phyloP scores from a whole-genome alignment of 2,797 vertebrate genomes.

The Malacoraja senta region DNA sequence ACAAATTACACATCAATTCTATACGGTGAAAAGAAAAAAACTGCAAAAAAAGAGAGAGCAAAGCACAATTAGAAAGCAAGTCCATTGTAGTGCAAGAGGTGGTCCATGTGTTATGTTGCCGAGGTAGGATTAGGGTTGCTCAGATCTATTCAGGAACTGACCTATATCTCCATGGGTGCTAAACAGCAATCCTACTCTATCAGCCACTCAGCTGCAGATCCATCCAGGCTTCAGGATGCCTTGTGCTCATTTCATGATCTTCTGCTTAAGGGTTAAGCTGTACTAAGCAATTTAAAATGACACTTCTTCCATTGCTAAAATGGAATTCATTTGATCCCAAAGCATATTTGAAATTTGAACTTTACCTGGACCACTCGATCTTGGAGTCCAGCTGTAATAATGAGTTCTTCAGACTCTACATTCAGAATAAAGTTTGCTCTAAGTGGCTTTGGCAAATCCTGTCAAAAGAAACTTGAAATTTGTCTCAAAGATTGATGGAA shows the following conservation, averaged over 20 bases:
- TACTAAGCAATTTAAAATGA: neutral
- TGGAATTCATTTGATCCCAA: neutral
- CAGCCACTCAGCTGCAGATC: neutral
- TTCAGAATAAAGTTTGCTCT: constrained; percentile 72
- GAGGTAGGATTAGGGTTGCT: too few relatives aligned
- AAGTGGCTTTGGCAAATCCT: constrained; percentile 69
- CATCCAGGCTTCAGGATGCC: neutral
- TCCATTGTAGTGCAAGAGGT: too few relatives aligned
- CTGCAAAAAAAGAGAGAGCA: too few relatives aligned
- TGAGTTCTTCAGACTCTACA: constrained; percentile 72
- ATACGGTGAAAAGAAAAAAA: too few relatives aligned
- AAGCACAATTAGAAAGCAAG: too few relatives aligned
- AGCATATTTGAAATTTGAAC: neutral
- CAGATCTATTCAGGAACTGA: too few relatives aligned
- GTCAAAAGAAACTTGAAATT: constrained; percentile 34
- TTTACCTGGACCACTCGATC: constrained; percentile 71
- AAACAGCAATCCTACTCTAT: too few relatives aligned
- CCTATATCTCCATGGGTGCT: neutral
- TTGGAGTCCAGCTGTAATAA: constrained; percentile 72
- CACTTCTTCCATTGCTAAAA: neutral
- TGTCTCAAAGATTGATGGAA: neutral
- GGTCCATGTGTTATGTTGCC: too few relatives aligned
- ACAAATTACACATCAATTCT: too few relatives aligned
- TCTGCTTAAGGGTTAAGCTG: neutral
- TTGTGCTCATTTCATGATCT: neutral